Percentiles rank a stretch among this genome's conserved stretches.
Conservation (phyloP, 1,140 invertebrate genomes). For the Stegodyphus mimosarum region DNA sequence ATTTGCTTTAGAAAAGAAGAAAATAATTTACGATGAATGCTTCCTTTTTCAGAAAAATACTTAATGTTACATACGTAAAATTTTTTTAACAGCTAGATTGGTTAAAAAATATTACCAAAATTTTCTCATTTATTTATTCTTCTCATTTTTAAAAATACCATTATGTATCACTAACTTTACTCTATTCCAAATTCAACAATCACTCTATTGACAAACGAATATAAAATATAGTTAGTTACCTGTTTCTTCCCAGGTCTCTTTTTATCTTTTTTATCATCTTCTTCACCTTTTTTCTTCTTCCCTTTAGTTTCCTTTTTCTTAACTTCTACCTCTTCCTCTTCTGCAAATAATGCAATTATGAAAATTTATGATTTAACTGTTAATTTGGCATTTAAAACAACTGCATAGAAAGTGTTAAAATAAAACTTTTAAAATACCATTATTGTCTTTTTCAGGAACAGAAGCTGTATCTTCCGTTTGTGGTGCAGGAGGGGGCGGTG, state of each 20-base stretch:
- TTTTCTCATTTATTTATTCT: too few relatives aligned
- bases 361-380: too few relatives aligned
- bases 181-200: neutral
- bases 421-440: neutral
- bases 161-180: too few relatives aligned
- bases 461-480: constrained; percentile 61
- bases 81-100: too few relatives aligned
- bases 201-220: neutral
- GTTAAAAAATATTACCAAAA: too few relatives aligned
- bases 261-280: constrained; percentile 62
- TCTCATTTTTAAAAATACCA: too few relatives aligned
- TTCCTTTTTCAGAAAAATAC: too few relatives aligned
- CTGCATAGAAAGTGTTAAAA: too few relatives aligned
- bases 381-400: neutral
- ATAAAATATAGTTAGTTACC: constrained; percentile 8
- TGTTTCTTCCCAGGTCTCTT: constrained; percentile 55
- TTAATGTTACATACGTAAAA: too few relatives aligned
- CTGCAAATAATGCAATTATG: too few relatives aligned
- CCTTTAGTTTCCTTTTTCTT: constrained; percentile 67
- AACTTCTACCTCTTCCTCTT: constrained; percentile 35
- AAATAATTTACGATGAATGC: too few relatives aligned
- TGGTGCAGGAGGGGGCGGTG: constrained; percentile 12
- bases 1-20: too few relatives aligned
- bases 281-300: constrained; percentile 61
- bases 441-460: constrained; percentile 28